Evolutionary conservation across 2,888 invertebrate species (phyloP).

Genomic region (Clepsis dumicolana): DNA sequence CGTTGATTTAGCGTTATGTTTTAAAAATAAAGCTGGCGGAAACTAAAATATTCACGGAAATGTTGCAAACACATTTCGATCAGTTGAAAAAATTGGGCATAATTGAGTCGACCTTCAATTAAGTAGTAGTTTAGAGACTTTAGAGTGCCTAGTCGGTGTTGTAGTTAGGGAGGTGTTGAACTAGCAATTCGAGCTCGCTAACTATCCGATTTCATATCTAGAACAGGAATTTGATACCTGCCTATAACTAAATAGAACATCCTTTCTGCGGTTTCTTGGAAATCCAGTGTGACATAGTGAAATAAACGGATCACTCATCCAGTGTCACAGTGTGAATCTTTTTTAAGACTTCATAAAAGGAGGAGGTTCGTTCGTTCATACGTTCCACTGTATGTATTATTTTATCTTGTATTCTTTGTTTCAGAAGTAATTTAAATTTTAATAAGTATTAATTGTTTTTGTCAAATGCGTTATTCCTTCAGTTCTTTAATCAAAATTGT

Average conservation of each 20-base stretch:
- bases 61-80: conserved; percentile 8
- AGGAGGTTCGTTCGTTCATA: too few relatives aligned
- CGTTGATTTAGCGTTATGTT: neutral
- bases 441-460: too few relatives aligned
- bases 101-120: conserved; percentile 32
- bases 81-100: conserved; percentile 27
- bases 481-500: too few relatives aligned
- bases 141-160: conserved; percentile 1
- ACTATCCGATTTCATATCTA: neutral
- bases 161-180: conserved; percentile 8
- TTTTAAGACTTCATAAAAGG: too few relatives aligned
- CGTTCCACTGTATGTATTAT: too few relatives aligned
- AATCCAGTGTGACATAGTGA: neutral
- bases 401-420: too few relatives aligned
- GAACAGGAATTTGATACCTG: neutral
- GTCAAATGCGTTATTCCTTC: too few relatives aligned
- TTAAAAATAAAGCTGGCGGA: neutral
- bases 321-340: too few relatives aligned
- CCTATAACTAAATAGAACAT: neutral
- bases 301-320: too few relatives aligned
- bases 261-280: neutral
- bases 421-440: too few relatives aligned
- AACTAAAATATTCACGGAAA: neutral
- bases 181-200: neutral
- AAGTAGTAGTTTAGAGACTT: conserved; percentile 18